A percentile compares a stretch with the other conserved stretches of the same genome.
phyloP scores from a whole-genome alignment of 2,113 vertebrate species.

The Typhlomys cinereus region DNA sequence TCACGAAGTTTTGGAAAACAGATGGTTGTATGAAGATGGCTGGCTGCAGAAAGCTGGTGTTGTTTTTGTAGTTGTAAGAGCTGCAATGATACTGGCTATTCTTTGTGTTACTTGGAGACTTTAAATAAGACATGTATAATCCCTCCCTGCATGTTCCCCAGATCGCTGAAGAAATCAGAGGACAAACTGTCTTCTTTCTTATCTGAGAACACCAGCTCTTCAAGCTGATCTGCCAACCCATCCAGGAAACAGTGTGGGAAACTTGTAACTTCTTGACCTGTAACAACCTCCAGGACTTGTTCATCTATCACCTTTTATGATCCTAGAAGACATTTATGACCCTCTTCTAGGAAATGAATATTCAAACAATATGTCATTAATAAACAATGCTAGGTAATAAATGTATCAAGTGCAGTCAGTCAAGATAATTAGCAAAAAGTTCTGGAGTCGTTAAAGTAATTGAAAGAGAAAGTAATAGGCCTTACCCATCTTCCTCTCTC shows the following conservation, averaged over 20 bases:
- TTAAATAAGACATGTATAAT: slow-evolving; percentile 33
- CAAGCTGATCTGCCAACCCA: background rate
- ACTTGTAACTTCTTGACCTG: slow-evolving; percentile 57
- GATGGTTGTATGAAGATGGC: background rate
- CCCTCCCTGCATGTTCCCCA: background rate
- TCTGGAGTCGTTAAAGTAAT: slow-evolving; percentile 41
- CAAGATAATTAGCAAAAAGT: slow-evolving; percentile 62
- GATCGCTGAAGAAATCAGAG: slow-evolving; percentile 6
- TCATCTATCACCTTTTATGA: slow-evolving; percentile 70
- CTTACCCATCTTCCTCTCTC: background rate
- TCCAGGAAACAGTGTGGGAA: background rate
- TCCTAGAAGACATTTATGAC: slow-evolving; percentile 64
- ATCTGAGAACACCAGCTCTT: slow-evolving; percentile 21
- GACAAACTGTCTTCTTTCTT: background rate
- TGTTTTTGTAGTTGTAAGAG: slow-evolving; percentile 17
- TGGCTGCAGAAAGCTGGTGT: background rate
- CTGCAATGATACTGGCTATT: background rate
- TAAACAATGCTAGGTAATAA: slow-evolving; percentile 69
- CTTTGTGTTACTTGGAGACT: slow-evolving; percentile 30
- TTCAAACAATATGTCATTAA: slow-evolving; percentile 59
- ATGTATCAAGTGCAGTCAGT: slow-evolving; percentile 53
- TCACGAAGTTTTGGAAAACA: background rate
- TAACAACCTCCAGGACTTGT: slow-evolving; percentile 15
- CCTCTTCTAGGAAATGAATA: slow-evolving; percentile 64
- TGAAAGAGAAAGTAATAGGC: slow-evolving; percentile 51